These are phyloP conservation scores for Poecile montanus DNA, from an alignment of 2,797 vertebrate species.

Conservation along the genomic window DNA sequence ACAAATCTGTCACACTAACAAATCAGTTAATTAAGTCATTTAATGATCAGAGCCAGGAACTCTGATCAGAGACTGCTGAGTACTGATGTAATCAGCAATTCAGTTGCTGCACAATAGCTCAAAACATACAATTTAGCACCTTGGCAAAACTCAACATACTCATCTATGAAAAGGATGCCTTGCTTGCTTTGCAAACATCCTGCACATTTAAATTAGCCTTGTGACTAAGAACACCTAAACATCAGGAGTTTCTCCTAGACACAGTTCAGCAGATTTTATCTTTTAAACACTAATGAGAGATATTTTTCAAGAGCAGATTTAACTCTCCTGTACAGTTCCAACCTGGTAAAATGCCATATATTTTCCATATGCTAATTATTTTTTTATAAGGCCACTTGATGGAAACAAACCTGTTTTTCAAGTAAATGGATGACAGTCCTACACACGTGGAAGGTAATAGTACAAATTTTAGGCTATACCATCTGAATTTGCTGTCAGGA, in stretches of 20 bases:
- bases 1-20: not conserved
- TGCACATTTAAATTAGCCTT: not conserved
- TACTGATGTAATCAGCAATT: slow-evolving; percentile 33
- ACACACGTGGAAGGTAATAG: not conserved
- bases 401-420: not conserved
- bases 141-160: not conserved
- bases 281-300: not conserved
- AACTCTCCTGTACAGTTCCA: not conserved
- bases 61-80: slow-evolving; percentile 2
- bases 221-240: not conserved
- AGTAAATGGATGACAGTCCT: not conserved
- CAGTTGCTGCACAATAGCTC: not conserved
- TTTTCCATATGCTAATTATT: not conserved
- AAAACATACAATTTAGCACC: not conserved
- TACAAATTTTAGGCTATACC: not conserved
- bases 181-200: not conserved
- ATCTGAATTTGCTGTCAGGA: not conserved
- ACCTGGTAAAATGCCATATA: not conserved
- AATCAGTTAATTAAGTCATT: slow-evolving; percentile 47
- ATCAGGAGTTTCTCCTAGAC: not conserved
- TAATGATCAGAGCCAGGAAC: slow-evolving; percentile 39
- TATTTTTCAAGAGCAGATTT: not conserved
- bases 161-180: not conserved
- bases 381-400: not conserved
- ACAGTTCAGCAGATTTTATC: not conserved